Base-by-base conservation (phyloP, 1,140 invertebrate species). In the Lepidostoma basale region DNA sequence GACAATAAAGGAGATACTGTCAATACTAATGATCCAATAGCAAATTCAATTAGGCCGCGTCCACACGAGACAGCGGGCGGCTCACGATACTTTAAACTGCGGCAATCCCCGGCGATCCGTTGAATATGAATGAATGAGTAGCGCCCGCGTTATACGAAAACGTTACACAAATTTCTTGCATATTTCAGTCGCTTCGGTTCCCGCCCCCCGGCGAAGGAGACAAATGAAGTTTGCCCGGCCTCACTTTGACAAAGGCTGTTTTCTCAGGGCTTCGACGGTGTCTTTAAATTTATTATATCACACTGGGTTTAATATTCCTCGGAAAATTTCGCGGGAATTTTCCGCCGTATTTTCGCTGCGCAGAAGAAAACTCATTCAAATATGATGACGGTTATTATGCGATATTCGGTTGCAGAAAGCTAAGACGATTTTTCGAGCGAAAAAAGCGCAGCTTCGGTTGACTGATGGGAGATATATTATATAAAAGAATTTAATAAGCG, bases 251-350 rank as follows among this genome's bases (percentile, higher is more conserved):
- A 56, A 39, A 39, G 52, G 52, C 14, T 56, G 52, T 20, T 56
- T 56, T 56, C 52, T 56, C 36, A 56, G 20, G 12, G 52, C 52
- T 22, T 56, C 30, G 14, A 33, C 26, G 33, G 18, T 18, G 52
- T 30, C 52, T 33, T 56, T 33, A 56, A 56, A 56, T 56, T 56
- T 56, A 56, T 56, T 36, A 56, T 33, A 56, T 56, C 28, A 20
- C 52, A 56, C 52, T 30, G 28, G 12, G 28, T 56, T 56, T 56
- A 56, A 56, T 56, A 56, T 56, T 36, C 26, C 28, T 18, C 28
- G 3, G 26, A 28, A 30, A 8, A 49, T 49, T 49, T 49, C 45
- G 18, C 45, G 45, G 33, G 45, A 56, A 56, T 56, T 56, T 56
- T 56, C 52, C 22, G 23, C 1, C 14, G n/a, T 9, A 16, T 18